Base-by-base conservation (phyloP, 1,140 invertebrate genomes). In the Calliphora vicina region DNA sequence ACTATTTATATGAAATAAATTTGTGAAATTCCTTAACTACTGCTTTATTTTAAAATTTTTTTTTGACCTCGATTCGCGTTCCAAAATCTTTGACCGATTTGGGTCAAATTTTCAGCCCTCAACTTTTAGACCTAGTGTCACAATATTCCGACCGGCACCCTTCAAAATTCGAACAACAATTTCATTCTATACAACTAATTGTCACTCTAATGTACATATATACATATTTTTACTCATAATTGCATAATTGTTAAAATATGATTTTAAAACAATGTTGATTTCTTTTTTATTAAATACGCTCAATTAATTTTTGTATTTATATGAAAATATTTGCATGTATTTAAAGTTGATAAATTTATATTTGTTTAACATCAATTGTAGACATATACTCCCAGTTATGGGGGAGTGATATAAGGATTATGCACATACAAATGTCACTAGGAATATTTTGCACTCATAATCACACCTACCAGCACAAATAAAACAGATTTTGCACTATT, bases 231-330 rank as follows among this genome's bases (percentile, higher is more conserved):
- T 45, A 67, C 9, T 67, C 61, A 67, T 67, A 67, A 67, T 67
- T 10, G 23, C 17, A 20, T 67, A 67, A 67, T 67, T 67, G 61
- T 67, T 67, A 25, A 67, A n/a, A 20, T 67, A 67, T 12, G 4
- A 25, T 71, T 84, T 71, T 20, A 42, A 76, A 82, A 83, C 78
- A 82, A 27, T 83, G 50, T 45, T 82, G 10, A 72, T 85, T 80
- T 26, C 23, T 82, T 84, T 81, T 82, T 23, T 85, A 76, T 80
- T 29, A 71, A 81, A 35, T 17, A 42, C 50, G 57, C 73, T 84
- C 74, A 17, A 67, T 76, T 76, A 45, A 1, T 67, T 84, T 85
- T 84, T 8, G 50, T 50, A 82, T 81, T 84, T 82, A 9, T 82
- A 73, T 74, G 72, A 81, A 25, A 67, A 67, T 67, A 67, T 67